phyloP scores from a whole-genome alignment of 1,140 invertebrate genomes.

The Vanessa atalanta region DNA sequence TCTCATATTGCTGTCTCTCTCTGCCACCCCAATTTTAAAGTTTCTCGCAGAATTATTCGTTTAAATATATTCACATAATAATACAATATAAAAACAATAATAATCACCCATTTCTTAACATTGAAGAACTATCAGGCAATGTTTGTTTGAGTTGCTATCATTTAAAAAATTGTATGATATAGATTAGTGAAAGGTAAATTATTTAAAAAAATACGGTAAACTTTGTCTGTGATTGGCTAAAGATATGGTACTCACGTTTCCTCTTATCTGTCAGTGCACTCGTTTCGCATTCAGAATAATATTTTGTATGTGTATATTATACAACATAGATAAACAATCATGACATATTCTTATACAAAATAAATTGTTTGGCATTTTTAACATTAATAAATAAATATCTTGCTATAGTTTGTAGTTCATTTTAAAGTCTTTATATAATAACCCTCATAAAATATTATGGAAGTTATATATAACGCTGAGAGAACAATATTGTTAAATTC shows the following conservation, averaged over 20 bases:
- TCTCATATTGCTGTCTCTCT: constrained; percentile 62
- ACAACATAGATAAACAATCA: constrained; percentile 14
- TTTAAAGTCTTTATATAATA: too few relatives aligned
- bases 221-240: constrained; percentile 40
- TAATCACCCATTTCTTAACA: background rate
- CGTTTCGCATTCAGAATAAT: constrained; percentile 41
- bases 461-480: too few relatives aligned
- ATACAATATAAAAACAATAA: background rate
- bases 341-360: background rate
- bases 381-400: background rate
- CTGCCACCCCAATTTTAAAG: constrained; percentile 58
- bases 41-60: constrained; percentile 14
- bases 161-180: constrained; percentile 36
- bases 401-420: background rate
- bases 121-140: background rate
- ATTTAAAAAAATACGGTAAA: constrained; percentile 38
- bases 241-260: constrained; percentile 40
- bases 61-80: constrained; percentile 13
- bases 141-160: constrained; percentile 29
- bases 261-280: constrained; percentile 72
- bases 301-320: constrained; percentile 32
- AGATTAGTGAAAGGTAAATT: constrained; percentile 43
- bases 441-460: too few relatives aligned
- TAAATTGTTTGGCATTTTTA: background rate
- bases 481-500: too few relatives aligned